Base-by-base conservation (phyloP, 2,113 vertebrate genomes). In the Proterorhinus semilunaris region DNA sequence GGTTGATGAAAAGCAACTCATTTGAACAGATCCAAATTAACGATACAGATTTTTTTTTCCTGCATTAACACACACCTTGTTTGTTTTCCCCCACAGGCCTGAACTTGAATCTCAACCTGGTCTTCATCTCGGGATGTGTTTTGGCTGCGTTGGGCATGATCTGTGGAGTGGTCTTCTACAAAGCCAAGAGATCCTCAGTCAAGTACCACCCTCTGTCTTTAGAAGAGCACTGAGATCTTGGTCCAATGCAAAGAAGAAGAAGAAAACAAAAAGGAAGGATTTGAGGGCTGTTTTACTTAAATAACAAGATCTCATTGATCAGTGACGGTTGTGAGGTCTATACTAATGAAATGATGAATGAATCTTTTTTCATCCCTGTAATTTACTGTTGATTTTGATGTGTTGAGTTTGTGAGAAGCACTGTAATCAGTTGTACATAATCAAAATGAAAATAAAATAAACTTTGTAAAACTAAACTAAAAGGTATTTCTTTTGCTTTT, bases 81-180 rank as follows among this genome's bases (percentile, higher is more conserved):
- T 3, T 44, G 6, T 8, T 43, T 36, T 3, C 27, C 27, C 7
- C 42, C n/a, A 15, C 13, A 59, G 57, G 57, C 12, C 4, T 51
- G n/a, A 76, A 68, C 67, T 58, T 85, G 48, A 85, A 81, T 10
- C 54, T 87, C 74, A 91, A 89, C 80, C 46, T 87, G 69, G 81
- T 84, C 0, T 84, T 91, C 71, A 75, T 90, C 15, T 76, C 49
- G 36, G 91, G 89, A 66, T 87, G 84, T 76, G 59, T 87, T 27
- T 78, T 92, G 0, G 84, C 76, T 45, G 81, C 74, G 5, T 43
- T 86, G 27, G 86, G 67, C 64, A 85, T 90, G 85, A 45, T 90
- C 78, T 80, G 85, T 65, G 74, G 49, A 9, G 74, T 75, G 59
- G 7, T 59, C n/a, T 15, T 90, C 43, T 85, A 85, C 88, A 87